A percentile compares a stretch with the other conserved stretches of the same genome.
These are phyloP conservation scores for Gonioctena quinquepunctata DNA, from an alignment of 1,140 invertebrate species.

Conservation along the genomic window DNA sequence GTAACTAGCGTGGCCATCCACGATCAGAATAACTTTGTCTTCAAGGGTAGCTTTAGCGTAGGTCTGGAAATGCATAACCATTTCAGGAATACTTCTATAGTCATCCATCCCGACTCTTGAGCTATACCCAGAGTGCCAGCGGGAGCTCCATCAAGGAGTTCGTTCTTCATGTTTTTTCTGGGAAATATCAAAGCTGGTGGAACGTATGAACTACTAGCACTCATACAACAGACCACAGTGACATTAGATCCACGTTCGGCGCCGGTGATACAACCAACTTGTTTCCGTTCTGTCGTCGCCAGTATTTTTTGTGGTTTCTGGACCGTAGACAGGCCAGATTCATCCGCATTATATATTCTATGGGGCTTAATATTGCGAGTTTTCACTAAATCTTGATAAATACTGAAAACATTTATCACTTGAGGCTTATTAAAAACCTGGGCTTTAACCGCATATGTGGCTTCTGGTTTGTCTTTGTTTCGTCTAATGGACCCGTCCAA, in stretches of 20 bases:
- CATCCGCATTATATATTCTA: conserved; percentile 46
- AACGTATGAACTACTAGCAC: conserved; percentile 44
- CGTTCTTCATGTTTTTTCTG: conserved; percentile 41
- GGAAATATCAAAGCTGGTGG: conserved; percentile 52
- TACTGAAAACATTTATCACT: too few relatives aligned
- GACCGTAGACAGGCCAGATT: conserved; percentile 43
- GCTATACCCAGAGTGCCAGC: conserved; percentile 52
- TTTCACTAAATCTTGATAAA: too few relatives aligned
- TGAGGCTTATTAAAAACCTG: conserved; percentile 24
- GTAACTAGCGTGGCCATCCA: conserved; percentile 28
- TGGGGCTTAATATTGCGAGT: too few relatives aligned
- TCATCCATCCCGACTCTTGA: conserved; percentile 49
- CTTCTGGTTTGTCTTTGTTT: conserved; percentile 44
- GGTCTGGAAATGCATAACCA: conserved; percentile 22
- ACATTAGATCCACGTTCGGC: conserved; percentile 51
- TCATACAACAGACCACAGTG: conserved; percentile 45
- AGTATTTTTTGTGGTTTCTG: conserved; percentile 48
- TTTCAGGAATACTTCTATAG: conserved; percentile 37
- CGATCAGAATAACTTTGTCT: conserved; percentile 22
- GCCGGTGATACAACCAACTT: conserved; percentile 41
- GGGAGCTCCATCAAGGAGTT: conserved; percentile 49
- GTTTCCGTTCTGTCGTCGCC: conserved; percentile 42
- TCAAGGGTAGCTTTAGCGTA: conserved; percentile 11
- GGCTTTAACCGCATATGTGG: conserved; percentile 20
- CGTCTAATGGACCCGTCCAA: conserved; percentile 46